Evolutionary conservation across 2,797 vertebrate genomes (phyloP), one percentile per base, ranked within the genome.

Genomic region (Adrianichthys oophorus): DNA sequence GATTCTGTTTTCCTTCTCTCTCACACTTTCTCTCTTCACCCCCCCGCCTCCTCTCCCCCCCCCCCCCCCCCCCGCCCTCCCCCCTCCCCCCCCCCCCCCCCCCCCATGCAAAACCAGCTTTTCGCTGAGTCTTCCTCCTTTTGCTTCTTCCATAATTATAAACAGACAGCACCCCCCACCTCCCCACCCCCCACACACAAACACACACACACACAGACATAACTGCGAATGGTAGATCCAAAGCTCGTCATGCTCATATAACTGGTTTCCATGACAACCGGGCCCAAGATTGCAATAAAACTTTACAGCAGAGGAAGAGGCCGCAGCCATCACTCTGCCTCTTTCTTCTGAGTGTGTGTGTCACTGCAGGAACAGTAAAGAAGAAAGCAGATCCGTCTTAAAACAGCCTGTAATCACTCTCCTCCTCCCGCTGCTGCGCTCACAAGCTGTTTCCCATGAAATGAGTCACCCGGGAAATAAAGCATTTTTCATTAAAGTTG

Each of bases 221-320:
- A 56, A 55, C 51, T 70, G 52, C 73, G 84, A 83, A 79, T 72
- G 72, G 74, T 60, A 43, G 43, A 64, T 42, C 48, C 65, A 60
- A 55, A 68, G 56, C 54, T 61, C 72, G 48, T 78, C 77, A 80
- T 74, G 80, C 87, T 89, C 82, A 74, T 90, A 90, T 89, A 45
- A 89, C 83, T n/a, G 56, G 90, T 87, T 75, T 66, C 86, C 84
- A 90, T 89, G 88, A 84, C 87, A 84, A 90, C 90, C 23, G 56
- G 84, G 82, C 81, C 85, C 83, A 68, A 75, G 87, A 77, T 84
- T 67, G 77, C 74, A 73, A 76, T 90, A 90, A 90, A 90, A 69
- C 87, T 89, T 90, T 91, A 90, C 79, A 80, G 65, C 83, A 67
- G 41, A 72, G 83, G 74, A 67, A 75, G 72, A 81, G 65, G 72